These are phyloP conservation scores for Drosophila nigritarsus DNA, from an alignment of 2,888 invertebrate species.

Conservation along the genomic window DNA sequence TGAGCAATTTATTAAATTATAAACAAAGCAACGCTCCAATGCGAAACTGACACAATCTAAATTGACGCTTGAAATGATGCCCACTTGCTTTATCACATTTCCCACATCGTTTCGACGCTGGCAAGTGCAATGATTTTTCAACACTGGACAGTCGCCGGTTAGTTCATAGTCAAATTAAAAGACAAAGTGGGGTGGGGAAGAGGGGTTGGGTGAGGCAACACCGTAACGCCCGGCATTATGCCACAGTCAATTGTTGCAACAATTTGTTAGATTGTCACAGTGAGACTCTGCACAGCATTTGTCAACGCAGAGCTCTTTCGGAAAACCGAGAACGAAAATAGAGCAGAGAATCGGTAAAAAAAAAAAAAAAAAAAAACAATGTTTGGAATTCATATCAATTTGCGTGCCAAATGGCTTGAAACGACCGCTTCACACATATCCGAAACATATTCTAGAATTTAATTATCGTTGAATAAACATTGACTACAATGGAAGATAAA, in stretches of 20 bases:
- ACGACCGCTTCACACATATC: background rate
- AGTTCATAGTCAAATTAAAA: constrained; percentile 21
- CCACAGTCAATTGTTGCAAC: constrained; percentile 68
- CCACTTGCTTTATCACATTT: constrained; percentile 41
- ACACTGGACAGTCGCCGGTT: constrained; percentile 29
- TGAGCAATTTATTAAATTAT: constrained; percentile 79
- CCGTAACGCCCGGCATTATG: constrained; percentile 43
- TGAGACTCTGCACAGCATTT: constrained; percentile 44
- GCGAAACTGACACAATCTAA: constrained; percentile 51
- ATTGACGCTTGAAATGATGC: constrained; percentile 56
- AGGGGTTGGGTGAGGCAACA: background rate
- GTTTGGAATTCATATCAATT: constrained; percentile 55
- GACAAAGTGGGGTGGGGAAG: background rate
- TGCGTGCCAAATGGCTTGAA: constrained; percentile 1
- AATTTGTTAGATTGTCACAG: constrained; percentile 72
- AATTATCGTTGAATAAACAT: constrained; percentile 21
- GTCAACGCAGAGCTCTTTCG: constrained; percentile 25
- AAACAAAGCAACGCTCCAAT: constrained; percentile 68
- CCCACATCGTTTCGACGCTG: constrained; percentile 45
- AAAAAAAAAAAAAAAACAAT: constrained; percentile 6
- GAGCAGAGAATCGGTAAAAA: constrained; percentile 7
- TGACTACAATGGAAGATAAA: background rate
- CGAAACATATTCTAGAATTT: constrained; percentile 6
- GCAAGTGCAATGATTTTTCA: constrained; percentile 73
- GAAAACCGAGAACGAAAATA: constrained; percentile 9